Base-by-base conservation (phyloP, 1,140 invertebrate genomes). In the Pogonomyrmex californicus region DNA sequence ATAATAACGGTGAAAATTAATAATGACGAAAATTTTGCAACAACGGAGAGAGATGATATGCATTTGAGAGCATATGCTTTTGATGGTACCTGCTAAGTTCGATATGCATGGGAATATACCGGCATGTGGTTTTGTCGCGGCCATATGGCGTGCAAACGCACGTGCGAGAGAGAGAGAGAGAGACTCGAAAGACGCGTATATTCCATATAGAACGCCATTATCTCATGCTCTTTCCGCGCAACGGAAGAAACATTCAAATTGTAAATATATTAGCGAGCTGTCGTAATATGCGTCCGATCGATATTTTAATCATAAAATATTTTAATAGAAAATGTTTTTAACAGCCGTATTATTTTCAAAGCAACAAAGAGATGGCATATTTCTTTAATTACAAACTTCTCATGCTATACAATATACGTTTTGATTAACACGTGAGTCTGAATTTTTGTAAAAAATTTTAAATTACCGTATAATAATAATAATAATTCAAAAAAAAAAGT, bases 51-150 rank as follows among this genome's bases (percentile, higher is more conserved):
- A 75, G 71, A 30, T 60, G 51, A 51, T 51, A 10, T 86, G 17
- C n/a, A 62, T 17, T 47, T 83, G 14, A 54, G 12, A 58, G 58
- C 54, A 88, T 81, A 90, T 78, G 86, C 85, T 30, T 62, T 30
- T 5, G 47, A 88, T 68, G 66, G 41, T 91, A 91, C 90, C 90
- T 91, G 89, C 56, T 79, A 75, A n/a, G 33, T 5, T 78, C 76
- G 77, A 86, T 83, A 79, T 85, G 86, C 88, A 92, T 93, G 92
- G 92, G 92, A 93, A 93, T 89, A 92, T 79, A 87, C 85, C 56
- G 87, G 87, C 92, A 93, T 93, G 92, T 93, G 92, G 92, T 90
- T 87, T 88, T 86, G 88, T 82, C 86, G 68, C 30, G 63, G 23
- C 92, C 92, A 93, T 92, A 92, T 93, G 92, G 85, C 38, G 86